Conservation (phyloP, 2,888 invertebrate species). For the Psylliodes chrysocephalus region DNA sequence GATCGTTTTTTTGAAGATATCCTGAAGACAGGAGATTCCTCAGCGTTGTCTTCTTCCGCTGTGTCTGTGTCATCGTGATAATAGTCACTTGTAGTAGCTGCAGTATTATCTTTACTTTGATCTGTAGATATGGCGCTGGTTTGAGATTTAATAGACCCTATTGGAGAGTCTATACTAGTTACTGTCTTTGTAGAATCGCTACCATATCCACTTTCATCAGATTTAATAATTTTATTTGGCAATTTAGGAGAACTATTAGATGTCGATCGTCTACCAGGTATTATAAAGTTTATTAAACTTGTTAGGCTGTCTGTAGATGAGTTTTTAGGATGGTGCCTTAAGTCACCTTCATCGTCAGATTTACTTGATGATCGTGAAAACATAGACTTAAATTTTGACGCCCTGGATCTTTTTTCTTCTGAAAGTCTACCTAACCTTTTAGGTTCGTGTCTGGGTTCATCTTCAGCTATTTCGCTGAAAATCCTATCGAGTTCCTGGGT, state of each 20-base stretch:
- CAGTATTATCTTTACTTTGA: constrained; percentile 31
- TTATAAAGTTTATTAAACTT: constrained; percentile 57
- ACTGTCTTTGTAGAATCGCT: constrained; percentile 68
- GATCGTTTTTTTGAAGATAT: constrained; percentile 47
- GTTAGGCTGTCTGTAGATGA: constrained; percentile 58
- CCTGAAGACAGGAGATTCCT: constrained; percentile 31
- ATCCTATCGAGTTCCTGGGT: constrained; percentile 54
- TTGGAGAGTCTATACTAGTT: constrained; percentile 67
- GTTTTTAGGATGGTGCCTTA: constrained; percentile 50
- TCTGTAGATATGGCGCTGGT: constrained; percentile 41
- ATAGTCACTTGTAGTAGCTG: constrained; percentile 29
- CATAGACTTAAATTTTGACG: constrained; percentile 55
- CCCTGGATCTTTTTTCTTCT: constrained; percentile 53
- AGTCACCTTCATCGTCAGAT: constrained; percentile 60
- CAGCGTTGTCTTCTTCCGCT: constrained; percentile 53
- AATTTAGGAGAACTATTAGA: constrained; percentile 52
- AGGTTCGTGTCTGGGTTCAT: constrained; percentile 46
- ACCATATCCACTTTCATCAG: constrained; percentile 71
- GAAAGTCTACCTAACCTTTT: constrained; percentile 47
- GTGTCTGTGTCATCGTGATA: constrained; percentile 54
- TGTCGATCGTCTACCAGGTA: constrained; percentile 54
- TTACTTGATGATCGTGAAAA: constrained; percentile 50
- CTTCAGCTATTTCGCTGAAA: constrained; percentile 50
- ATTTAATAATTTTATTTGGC: constrained; percentile 53
- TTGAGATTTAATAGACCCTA: constrained; percentile 61